A percentile compares a stretch with the other conserved stretches of the same genome.
phyloP scores from a whole-genome alignment of 2,888 invertebrate species.

The Pardosa pseudoannulata region DNA sequence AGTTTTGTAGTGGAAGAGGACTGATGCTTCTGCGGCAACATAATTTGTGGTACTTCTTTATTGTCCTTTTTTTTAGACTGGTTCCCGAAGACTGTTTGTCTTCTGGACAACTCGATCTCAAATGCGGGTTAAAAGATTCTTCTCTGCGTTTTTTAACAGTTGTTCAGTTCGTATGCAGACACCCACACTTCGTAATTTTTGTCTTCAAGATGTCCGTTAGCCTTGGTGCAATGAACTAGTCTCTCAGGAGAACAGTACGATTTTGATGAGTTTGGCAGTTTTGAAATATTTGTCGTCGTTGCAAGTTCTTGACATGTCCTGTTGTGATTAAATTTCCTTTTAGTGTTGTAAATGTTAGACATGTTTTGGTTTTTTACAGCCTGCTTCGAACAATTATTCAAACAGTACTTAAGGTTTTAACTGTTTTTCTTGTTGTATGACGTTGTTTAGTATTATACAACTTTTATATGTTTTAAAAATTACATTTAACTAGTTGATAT shows the following conservation, averaged over 20 bases:
- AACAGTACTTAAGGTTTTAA: conserved; percentile 63
- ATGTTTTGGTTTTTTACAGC: conserved; percentile 52
- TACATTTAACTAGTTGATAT: too few relatives aligned
- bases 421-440: conserved; percentile 50
- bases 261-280: background rate
- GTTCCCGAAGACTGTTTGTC: background rate
- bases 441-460: conserved; percentile 2
- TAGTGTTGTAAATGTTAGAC: conserved; percentile 22
- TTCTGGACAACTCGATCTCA: conserved; percentile 5
- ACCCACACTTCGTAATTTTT: background rate
- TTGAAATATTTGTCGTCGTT: background rate
- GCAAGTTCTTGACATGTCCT: background rate
- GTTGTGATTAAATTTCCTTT: conserved; percentile 41
- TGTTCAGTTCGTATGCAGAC: background rate
- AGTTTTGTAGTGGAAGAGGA: background rate
- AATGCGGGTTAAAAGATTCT: conserved; percentile 11
- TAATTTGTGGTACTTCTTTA: conserved; percentile 19
- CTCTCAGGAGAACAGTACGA: background rate
- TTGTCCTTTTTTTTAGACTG: background rate
- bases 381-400: conserved; percentile 52
- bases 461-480: background rate
- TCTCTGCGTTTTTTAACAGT: conserved; percentile 1
- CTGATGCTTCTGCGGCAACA: conserved; percentile 27
- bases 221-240: conserved; percentile 34
- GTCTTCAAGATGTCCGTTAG: conserved; percentile 7